Conservation (phyloP, 2,113 vertebrate genomes). For the Cairina moschata region DNA sequence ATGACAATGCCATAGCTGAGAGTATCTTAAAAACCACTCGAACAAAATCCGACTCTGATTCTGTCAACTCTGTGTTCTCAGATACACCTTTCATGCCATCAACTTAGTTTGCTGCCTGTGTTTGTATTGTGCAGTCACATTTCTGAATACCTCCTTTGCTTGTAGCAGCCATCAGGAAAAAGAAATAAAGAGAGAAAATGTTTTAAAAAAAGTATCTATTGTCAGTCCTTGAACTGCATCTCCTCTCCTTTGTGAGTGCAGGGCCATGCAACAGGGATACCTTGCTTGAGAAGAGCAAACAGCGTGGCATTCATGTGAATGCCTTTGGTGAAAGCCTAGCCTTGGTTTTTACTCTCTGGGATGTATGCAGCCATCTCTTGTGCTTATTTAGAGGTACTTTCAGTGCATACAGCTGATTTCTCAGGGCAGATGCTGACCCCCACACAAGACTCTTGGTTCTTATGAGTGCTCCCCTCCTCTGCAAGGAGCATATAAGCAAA, state of each 20-base stretch:
- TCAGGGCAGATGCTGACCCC: neutral
- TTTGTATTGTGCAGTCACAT: conserved; percentile 8
- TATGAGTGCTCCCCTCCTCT: neutral
- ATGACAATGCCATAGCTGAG: conserved; percentile 74
- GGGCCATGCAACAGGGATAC: neutral
- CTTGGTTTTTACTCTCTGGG: neutral
- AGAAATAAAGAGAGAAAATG: conserved; percentile 54
- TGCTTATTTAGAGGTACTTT: neutral
- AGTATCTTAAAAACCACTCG: conserved; percentile 84
- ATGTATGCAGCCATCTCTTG: neutral
- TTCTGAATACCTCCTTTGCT: conserved; percentile 42
- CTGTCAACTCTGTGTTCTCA: conserved; percentile 76
- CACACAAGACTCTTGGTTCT: neutral
- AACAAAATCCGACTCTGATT: conserved; percentile 77
- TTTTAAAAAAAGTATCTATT: neutral
- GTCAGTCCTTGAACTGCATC: neutral
- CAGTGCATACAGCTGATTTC: neutral
- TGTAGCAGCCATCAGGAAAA: conserved; percentile 61
- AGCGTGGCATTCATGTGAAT: neutral
- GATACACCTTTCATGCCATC: conserved; percentile 74
- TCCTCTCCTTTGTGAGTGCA: neutral
- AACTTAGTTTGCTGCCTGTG: conserved; percentile 56
- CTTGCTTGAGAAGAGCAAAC: rapidly evolving
- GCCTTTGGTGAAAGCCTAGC: neutral
- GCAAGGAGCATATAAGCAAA: neutral